These are phyloP conservation scores for Aphidoletes aphidimyza DNA, from an alignment of 2,888 invertebrate species.

Conservation along the genomic window DNA sequence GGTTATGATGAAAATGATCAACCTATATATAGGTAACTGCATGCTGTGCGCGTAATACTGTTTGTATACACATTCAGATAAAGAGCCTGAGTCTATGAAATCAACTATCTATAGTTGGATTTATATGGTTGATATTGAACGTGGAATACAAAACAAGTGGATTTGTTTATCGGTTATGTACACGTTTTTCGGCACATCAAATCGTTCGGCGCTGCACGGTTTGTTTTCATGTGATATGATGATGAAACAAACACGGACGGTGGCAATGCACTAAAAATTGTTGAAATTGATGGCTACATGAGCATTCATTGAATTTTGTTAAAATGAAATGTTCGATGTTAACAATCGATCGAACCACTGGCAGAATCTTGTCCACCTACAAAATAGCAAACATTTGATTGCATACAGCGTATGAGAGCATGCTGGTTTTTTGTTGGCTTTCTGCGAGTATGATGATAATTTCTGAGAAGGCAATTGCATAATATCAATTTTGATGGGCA, in stretches of 20 bases:
- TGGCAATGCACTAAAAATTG: slow-evolving; percentile 2
- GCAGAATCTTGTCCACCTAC: no score
- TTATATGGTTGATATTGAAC: neutral
- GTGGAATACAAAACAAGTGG: neutral
- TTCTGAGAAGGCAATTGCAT: neutral
- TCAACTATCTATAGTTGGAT: neutral
- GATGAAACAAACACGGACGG: neutral
- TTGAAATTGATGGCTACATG: neutral
- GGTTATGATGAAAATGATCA: neutral
- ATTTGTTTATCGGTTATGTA: neutral
- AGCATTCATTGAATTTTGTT: neutral
- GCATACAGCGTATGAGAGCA: no score
- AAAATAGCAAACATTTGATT: no score
- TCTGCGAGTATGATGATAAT: neutral
- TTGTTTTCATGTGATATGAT: neutral
- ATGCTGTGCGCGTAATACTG: neutral
- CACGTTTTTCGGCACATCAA: neutral
- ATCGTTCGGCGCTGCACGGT: neutral
- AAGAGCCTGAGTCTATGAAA: neutral
- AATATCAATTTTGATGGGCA: slow-evolving; percentile 1
- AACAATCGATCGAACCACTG: neutral
- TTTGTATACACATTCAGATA: no score
- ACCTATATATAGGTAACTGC: neutral
- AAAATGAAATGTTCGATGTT: neutral
- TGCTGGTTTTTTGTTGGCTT: neutral